Base-by-base conservation (phyloP, 2,888 invertebrate genomes). In the Dascillus cervinus region DNA sequence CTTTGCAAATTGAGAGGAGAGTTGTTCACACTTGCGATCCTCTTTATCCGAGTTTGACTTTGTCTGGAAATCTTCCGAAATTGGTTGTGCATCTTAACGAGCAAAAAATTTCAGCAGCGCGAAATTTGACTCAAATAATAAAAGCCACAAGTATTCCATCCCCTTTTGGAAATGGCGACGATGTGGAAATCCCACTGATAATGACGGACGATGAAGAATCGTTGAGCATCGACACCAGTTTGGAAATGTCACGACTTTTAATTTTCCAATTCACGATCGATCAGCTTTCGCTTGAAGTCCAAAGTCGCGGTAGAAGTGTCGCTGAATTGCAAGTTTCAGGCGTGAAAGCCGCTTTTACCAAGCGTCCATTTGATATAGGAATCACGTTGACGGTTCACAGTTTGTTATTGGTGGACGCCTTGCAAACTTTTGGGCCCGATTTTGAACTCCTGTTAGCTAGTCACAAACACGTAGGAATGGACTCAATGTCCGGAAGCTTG, bases 341-440 rank as follows among this genome's bases (percentile, higher is more conserved):
- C 13, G 92, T 91, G 21, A 77, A 79, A 52, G 79, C 82, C 17
- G 79, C 82, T 4, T 70, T 83, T 42, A 80, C 80, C 13, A 82
- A 82, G 57, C 72, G 87, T 20, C 77, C 82, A 0, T 72, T 72
- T 10, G 87, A 90, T 59, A 73, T 81, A 3, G 79, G 80, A 46
- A 69, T 91, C 21, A 79, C 84, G 2, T 75, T 95, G 38, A 88
- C 89, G 6, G 91, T 96, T 26, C 94, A 94, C 65, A 90, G 92
- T 51, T 71, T 96, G 47, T 71, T 96, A 33, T 67, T 96, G 31
- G 95, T 91, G 2, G 96, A 96, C 69, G 95, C 95, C 26, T 71
- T 95, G 60, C 95, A 96, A 67, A 90, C 90, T 9, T 91, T 88
- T 64, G 95, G 96, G 0, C 84, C 85, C 0, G 95, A 96, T 70